Base-by-base conservation (phyloP, 2,113 vertebrate genomes). In the Eulacestoma nigropectus region DNA sequence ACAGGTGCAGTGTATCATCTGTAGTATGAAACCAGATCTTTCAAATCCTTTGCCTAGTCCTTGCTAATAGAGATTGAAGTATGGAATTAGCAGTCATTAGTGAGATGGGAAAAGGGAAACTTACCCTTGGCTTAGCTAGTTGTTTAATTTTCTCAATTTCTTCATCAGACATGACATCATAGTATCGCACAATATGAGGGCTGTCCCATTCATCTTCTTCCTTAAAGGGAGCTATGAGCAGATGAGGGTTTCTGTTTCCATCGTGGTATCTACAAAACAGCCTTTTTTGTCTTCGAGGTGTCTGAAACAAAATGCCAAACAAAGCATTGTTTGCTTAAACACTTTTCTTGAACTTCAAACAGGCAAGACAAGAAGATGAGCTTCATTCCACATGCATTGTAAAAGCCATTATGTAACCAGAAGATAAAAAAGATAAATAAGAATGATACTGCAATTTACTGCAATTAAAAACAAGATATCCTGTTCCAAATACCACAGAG, bases 141-240 rank as follows among this genome's bases (percentile, higher is more conserved):
- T 99, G 97, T 84, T 99, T 99, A 84, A 99, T 99, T 96, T 98
- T 99, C 89, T 98, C 97, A 4, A 99, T 99, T 96, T 99, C 99
- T 67, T 98, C 94, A 22, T 99, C 96, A 19, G 98, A 99, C 92
- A 99, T 97, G 41, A 98, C 92, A 6, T 99, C 95, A 30, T 99
- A 98, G 96, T 98, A 99, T 69, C 99, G 98, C 6, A 99, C 99
- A 33, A 99, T 99, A 56, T 97, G 98, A 1, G 99, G 99, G 65
- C 98, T 99, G 87, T 99, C 99, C 99, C 99, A 99, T 81, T 99
- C 99, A 10, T 99, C 99, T 87, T 99, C 99, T 84, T 99, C 99
- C 92, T 98, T 99, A 73, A 99, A 97, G 44, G 99, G 99, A 33
- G 98, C 98, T n/a, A 99, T 98, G 86, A 99, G 97, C 50, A 99